phyloP scores from a whole-genome alignment of 2,888 invertebrate species.

The Athetis lepigone region DNA sequence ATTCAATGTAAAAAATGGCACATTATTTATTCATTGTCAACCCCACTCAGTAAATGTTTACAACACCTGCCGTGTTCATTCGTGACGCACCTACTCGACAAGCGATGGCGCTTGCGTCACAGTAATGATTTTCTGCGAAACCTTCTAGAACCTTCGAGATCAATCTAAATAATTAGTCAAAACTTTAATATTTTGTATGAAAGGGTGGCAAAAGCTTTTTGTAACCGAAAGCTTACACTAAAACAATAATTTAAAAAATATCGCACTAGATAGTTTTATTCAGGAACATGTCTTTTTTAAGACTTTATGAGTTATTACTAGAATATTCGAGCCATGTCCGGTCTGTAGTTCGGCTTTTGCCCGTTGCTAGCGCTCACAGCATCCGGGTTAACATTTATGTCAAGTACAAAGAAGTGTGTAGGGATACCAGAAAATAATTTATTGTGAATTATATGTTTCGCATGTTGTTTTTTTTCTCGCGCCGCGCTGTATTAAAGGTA shows the following conservation, averaged over 20 bases:
- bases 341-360: conserved; percentile 66
- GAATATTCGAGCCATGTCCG: conserved; percentile 83
- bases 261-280: conserved; percentile 44
- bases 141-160: conserved; percentile 80
- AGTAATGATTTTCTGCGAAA: conserved; percentile 52
- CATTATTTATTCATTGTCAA: background rate
- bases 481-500: no score
- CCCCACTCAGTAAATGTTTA: conserved; percentile 72
- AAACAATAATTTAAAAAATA: background rate
- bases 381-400: conserved; percentile 71
- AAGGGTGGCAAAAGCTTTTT: conserved; percentile 23
- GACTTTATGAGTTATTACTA: conserved; percentile 63
- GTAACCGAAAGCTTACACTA: background rate
- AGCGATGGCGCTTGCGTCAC: conserved; percentile 64
- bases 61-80: conserved; percentile 35
- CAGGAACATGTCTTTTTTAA: conserved; percentile 48
- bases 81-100: conserved; percentile 66
- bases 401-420: conserved; percentile 42
- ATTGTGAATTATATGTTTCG: conserved; percentile 15
- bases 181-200: conserved; percentile 57
- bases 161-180: conserved; percentile 67
- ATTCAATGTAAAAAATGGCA: background rate
- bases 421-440: conserved; percentile 60
- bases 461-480: no score
- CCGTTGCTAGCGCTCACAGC: conserved; percentile 72